Evolutionary conservation across 2,113 vertebrate genomes (phyloP).

Genomic region (Hippocampus mohnikei): DNA sequence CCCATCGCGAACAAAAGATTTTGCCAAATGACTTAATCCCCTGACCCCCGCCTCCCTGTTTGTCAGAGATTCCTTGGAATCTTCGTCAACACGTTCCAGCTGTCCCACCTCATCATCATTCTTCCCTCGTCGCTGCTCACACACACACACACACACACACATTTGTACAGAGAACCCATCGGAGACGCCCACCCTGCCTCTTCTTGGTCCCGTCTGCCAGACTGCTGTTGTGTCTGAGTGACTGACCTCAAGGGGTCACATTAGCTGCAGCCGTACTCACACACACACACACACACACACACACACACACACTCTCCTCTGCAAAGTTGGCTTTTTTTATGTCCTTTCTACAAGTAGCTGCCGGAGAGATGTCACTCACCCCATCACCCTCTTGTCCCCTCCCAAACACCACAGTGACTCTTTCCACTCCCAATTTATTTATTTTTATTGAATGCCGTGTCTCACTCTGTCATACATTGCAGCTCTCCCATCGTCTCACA

Average conservation of each 20-base stretch:
- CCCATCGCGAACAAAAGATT: conserved; percentile 58
- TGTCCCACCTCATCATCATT: conserved; percentile 66
- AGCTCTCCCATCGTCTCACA: conserved; percentile 5
- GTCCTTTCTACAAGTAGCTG: conserved; percentile 34
- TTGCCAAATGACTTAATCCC: conserved; percentile 60
- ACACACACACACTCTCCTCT: conserved; percentile 41
- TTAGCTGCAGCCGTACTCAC: conserved; percentile 43
- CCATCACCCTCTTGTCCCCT: not conserved
- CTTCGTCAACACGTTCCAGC: conserved; percentile 61
- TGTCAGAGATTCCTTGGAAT: conserved; percentile 62
- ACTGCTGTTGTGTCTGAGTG: conserved; percentile 72
- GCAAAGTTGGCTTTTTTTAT: conserved; percentile 31
- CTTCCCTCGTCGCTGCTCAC: conserved; percentile 11
- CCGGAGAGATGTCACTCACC: conserved; percentile 33
- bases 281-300: conserved; percentile 33
- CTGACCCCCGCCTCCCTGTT: conserved; percentile 28
- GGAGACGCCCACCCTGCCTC: conserved; percentile 17
- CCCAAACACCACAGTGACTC: conserved; percentile 23
- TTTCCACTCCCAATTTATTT: not conserved
- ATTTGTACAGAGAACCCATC: conserved; percentile 17
- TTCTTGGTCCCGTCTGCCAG: conserved; percentile 47
- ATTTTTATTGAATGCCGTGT: conserved; percentile 22
- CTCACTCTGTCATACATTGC: conserved; percentile 25
- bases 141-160: conserved; percentile 34
- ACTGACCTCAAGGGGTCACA: conserved; percentile 60